phyloP scores from a whole-genome alignment of 1,140 invertebrate genomes.

The Propsilocerus akamusi region DNA sequence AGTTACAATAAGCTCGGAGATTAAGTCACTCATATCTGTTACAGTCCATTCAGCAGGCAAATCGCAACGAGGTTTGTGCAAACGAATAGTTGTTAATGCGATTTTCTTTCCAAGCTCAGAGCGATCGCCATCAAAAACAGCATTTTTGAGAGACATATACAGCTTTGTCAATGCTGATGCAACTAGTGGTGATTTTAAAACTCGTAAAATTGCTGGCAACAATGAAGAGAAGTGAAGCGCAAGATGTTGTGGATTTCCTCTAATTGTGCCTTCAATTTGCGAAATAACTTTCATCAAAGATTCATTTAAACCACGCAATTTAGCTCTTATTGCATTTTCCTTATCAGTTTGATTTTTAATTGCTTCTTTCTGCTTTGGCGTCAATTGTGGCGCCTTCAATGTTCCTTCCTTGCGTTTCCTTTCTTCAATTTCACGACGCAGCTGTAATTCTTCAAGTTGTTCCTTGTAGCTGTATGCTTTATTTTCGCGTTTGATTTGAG shows the following conservation, averaged over 20 bases:
- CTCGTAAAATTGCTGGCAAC: slow-evolving; percentile 37
- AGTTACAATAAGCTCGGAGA: slow-evolving; percentile 10
- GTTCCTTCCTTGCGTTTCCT: slow-evolving; percentile 71
- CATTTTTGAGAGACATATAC: slow-evolving; percentile 33
- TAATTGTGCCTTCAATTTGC: slow-evolving; percentile 37
- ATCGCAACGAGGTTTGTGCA: slow-evolving; percentile 59
- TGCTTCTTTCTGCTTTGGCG: slow-evolving; percentile 84
- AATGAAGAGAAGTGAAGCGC: slow-evolving; percentile 41
- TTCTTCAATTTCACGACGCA: slow-evolving; percentile 81
- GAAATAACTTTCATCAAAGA: slow-evolving; percentile 39
- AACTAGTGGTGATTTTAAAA: slow-evolving; percentile 47
- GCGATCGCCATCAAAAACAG: slow-evolving; percentile 28
- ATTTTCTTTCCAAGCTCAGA: slow-evolving; percentile 33
- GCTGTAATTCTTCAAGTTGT: slow-evolving; percentile 83
- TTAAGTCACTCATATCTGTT: slow-evolving; percentile 34
- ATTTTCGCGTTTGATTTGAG: slow-evolving; percentile 73
- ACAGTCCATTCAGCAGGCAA: slow-evolving; percentile 59
- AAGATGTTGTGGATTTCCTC: slow-evolving; percentile 39
- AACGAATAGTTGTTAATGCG: slow-evolving; percentile 43
- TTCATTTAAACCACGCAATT: slow-evolving; percentile 30
- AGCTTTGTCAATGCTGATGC: slow-evolving; percentile 41
- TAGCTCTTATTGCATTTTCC: slow-evolving; percentile 55
- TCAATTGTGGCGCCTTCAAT: slow-evolving; percentile 47
- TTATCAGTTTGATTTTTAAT: slow-evolving; percentile 73
- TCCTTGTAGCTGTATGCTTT: slow-evolving; percentile 96